phyloP scores from a whole-genome alignment of 2,888 invertebrate genomes.

The Calephelis perditalis region DNA sequence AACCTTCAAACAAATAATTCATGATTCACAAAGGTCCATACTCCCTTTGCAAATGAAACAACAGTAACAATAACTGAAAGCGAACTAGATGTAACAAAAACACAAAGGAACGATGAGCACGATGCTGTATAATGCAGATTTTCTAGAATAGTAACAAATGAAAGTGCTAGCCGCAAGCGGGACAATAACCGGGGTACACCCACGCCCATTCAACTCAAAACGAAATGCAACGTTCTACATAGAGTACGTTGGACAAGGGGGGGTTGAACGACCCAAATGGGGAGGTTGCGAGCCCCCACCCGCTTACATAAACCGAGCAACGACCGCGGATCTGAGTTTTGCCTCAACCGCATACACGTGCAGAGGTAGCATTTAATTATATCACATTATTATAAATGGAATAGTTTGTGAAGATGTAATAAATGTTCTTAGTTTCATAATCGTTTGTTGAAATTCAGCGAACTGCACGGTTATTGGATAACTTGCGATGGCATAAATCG shows the following conservation, averaged over 20 bases:
- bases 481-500: too few relatives aligned
- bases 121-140: slow-evolving; percentile 19
- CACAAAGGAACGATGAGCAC: slow-evolving; percentile 14
- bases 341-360: too few relatives aligned
- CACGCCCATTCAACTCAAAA: slow-evolving; percentile 56
- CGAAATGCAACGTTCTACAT: slow-evolving; percentile 50
- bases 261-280: slow-evolving; percentile 53
- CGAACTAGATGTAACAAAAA: slow-evolving; percentile 19
- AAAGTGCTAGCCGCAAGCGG: slow-evolving; percentile 30
- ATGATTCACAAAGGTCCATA: background rate
- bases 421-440: too few relatives aligned
- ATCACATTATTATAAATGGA: too few relatives aligned
- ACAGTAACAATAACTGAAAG: background rate
- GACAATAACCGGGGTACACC: slow-evolving; percentile 44
- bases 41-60: slow-evolving; percentile 1
- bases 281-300: slow-evolving; percentile 44
- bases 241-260: slow-evolving; percentile 42
- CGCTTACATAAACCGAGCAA: slow-evolving; percentile 57
- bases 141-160: slow-evolving; percentile 27
- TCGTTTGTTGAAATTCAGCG: too few relatives aligned
- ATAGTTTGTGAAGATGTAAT: too few relatives aligned
- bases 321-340: slow-evolving; percentile 34
- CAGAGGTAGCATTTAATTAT: too few relatives aligned
- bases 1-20: background rate
- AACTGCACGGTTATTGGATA: too few relatives aligned